Conservation (phyloP, 1,140 invertebrate genomes). For the Lasioglossum albipes region DNA sequence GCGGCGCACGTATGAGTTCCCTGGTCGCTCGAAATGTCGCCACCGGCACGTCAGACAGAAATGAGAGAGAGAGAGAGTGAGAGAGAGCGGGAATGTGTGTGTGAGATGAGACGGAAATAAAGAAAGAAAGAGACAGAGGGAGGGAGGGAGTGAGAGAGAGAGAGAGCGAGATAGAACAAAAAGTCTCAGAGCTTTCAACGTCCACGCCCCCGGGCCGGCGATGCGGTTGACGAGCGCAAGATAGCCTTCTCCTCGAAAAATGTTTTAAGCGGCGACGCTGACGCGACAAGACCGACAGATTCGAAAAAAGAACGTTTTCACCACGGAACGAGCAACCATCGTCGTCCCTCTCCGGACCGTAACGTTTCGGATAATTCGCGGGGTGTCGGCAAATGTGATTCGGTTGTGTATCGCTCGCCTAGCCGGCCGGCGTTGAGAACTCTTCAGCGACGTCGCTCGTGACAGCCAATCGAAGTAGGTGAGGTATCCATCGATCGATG, state of each 20-base stretch:
- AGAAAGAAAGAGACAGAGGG: background rate
- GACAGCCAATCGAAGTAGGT: constrained; percentile 35
- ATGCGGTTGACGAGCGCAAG: constrained; percentile 59
- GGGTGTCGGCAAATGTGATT: too few species aligned
- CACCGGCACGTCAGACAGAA: constrained; percentile 25
- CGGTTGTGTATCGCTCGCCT: constrained; percentile 70
- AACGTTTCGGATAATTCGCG: constrained; percentile 6
- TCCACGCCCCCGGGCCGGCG: constrained; percentile 72
- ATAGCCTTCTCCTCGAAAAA: constrained; percentile 35
- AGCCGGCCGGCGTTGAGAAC: constrained; percentile 73
- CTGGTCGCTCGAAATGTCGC: constrained; percentile 40
- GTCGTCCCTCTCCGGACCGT: constrained; percentile 17
- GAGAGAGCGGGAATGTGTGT: constrained; percentile 31
- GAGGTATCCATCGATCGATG: constrained; percentile 33
- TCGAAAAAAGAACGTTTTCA: background rate
- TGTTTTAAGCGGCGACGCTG: constrained; percentile 11
- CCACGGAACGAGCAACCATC: constrained; percentile 1
- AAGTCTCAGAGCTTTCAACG: constrained; percentile 68
- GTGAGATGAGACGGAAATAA: constrained; percentile 23
- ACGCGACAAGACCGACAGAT: constrained; percentile 27
- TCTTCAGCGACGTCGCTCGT: constrained; percentile 42
- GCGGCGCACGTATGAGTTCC: constrained; percentile 27
- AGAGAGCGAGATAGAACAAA: constrained; percentile 28
- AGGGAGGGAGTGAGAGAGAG: constrained; percentile 39
- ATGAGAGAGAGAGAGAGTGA: constrained; percentile 45